Base-by-base conservation (phyloP, 2,797 vertebrate genomes). In the Lemur catta region DNA sequence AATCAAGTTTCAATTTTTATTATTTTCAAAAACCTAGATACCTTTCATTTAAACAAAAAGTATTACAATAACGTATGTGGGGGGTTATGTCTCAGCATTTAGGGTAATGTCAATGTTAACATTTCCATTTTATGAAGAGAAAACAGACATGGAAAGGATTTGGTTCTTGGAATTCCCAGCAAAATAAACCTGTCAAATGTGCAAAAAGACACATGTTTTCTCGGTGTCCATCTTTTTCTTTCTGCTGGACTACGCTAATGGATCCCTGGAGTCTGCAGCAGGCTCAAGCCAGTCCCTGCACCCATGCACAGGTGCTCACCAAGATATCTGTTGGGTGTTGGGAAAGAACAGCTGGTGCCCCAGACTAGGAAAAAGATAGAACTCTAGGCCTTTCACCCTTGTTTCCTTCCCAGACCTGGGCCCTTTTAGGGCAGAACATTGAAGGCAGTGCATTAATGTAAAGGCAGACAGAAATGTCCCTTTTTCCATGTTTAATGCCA, bases 111-210 rank as follows among this genome's bases (percentile, higher is more conserved):
- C 79, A 26, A 18, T 48, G 26, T 63, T 74, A 92, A 33, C 43
- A 84, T 81, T n/a, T 93, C 67, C 18, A 78, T 79, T 65, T 86
- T 86, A 55, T 1, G 18, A 85, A 20, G 48, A 48, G 15, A 76
- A 91, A 87, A 92, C 35, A 67, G 8, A 76, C 6, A 12, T 33
- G 30, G 67, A 88, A 92, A 92, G 30, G 7, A 46, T 87, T 84
- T 82, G 59, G 4, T 69, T 93, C 35, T 59, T 69, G 41, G 46
- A 95, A 84, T 69, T 85, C 61, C 89, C 43, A 80, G 81, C 22
- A 85, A 85, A 88, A 52, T 63, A 38, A 95, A 84, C 38, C 41
- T 91, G 96, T 97, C 96, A 94, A 96, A 89, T 52, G 48, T 96
- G 71, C 75, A 93, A 80, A 61, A 75, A 97, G 93, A 95, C 43